Base-by-base conservation (phyloP, 2,113 vertebrate genomes). In the Rhombomys opimus region DNA sequence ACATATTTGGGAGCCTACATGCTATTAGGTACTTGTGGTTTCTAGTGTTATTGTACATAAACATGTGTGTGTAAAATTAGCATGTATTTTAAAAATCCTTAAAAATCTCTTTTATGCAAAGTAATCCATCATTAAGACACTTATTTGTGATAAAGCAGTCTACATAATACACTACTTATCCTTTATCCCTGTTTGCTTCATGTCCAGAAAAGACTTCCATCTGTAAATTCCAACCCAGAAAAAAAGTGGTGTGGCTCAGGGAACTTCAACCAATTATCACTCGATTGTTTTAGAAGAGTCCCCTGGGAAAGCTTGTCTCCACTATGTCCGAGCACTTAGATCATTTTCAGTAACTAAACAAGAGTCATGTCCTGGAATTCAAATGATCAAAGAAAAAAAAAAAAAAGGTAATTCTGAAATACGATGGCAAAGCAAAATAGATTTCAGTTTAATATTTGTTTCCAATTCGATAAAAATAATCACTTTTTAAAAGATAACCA, bases 281-380 rank as follows among this genome's bases (percentile, higher is more conserved):
- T 80, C 30, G 17, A 75, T 61, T 94, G 54, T 81, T 94, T 82
- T 78, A 95, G 88, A 25, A 77, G 27, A 80, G 1, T 81, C 41
- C 15, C 63, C 46, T 22, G 7, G 82, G 87, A 86, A 76, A 61
- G 65, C 70, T 70, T 82, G 78, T 18, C 94, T 94, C 92, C 52
- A 87, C 82, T 94, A 87, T 8, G 4, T 88, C 88, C 89, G 41
- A 76, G 87, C 65, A 90, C 59, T 87, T 87, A 46, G 52, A 73
- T 81, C 41, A 95, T 90, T 90, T 95, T 91, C 76, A 95, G 54
- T 87, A 94, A 76, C 93, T 94, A 88, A 96, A 88, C 50, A 76
- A 59, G 15, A 87, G 3, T 72, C 76, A 81, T 57, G 93, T 63
- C 25, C 72, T 93, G 11, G 23, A 96, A 94, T 93, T 88, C 25